These are phyloP conservation scores for Apostichopus leukothele DNA, from an alignment of 53 echinoderm and acorn worm species.

Conservation along the genomic window DNA sequence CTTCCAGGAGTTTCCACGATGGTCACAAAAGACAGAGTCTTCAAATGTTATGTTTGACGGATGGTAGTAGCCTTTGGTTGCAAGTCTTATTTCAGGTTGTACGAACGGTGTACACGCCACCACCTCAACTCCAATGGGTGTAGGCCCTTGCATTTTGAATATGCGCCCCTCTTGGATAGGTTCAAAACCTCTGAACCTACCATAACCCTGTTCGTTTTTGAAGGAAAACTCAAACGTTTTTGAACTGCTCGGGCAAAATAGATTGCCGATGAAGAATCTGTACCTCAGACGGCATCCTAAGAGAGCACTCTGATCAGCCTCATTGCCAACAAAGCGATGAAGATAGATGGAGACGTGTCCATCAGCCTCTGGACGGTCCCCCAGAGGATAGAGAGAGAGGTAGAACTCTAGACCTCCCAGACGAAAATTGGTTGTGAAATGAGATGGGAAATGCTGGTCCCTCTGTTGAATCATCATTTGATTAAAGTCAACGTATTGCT, in stretches of 20 bases:
- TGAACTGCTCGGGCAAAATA: slow-evolving; percentile 72
- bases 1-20: slow-evolving; percentile 83
- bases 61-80: slow-evolving; percentile 90
- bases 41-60: slow-evolving; percentile 90
- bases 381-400: slow-evolving; percentile 86
- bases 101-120: slow-evolving; percentile 85
- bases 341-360: slow-evolving; percentile 94
- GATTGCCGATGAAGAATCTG: slow-evolving; percentile 85
- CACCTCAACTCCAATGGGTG: slow-evolving; percentile 84
- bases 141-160: slow-evolving; percentile 70
- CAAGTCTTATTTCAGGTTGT: slow-evolving; percentile 74
- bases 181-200: slow-evolving; percentile 87
- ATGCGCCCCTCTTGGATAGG: slow-evolving; percentile 68
- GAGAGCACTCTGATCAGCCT: slow-evolving; percentile 61
- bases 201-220: slow-evolving; percentile 91
- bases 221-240: slow-evolving; percentile 95
- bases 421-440: slow-evolving; percentile 91
- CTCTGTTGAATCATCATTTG: slow-evolving; percentile 76
- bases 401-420: slow-evolving; percentile 87
- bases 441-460: slow-evolving; percentile 75
- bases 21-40: slow-evolving; percentile 78
- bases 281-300: slow-evolving; percentile 90
- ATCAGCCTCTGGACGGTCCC: slow-evolving; percentile 87
- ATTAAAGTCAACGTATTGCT: slow-evolving; percentile 81
- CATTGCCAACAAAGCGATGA: slow-evolving; percentile 78